A percentile compares a stretch with the other conserved stretches of the same genome.
phyloP scores from a whole-genome alignment of 2,888 invertebrate genomes.

The Dendrolimus pini region DNA sequence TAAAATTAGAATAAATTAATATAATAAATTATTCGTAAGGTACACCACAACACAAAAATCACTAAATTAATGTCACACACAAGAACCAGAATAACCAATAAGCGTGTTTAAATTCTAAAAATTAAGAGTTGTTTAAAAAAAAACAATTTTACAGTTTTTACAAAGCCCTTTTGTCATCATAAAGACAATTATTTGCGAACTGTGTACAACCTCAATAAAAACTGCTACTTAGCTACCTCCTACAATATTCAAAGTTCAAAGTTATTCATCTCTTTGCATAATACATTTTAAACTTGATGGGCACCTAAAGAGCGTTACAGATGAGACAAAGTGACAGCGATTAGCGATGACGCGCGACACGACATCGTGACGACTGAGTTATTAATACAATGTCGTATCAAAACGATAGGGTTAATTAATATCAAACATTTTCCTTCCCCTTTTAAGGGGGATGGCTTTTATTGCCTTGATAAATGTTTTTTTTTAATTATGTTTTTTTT shows the following conservation, averaged over 20 bases:
- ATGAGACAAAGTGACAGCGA: slow-evolving; percentile 47
- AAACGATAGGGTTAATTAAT: slow-evolving; percentile 56
- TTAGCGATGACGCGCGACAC: slow-evolving; percentile 55
- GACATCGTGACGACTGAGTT: slow-evolving; percentile 38
- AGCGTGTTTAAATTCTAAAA: too few species aligned
- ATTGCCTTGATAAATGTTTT: slow-evolving; percentile 4
- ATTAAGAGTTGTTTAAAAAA: too few species aligned
- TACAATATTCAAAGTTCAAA: neutral
- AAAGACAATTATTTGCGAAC: too few species aligned
- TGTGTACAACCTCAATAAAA: too few species aligned
- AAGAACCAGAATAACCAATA: too few species aligned
- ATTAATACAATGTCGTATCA: slow-evolving; percentile 47
- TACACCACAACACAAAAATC: too few species aligned
- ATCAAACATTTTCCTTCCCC: slow-evolving; percentile 49
- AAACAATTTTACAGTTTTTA: too few species aligned
- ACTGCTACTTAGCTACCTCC: too few species aligned
- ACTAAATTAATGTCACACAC: too few species aligned
- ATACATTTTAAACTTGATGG: neutral
- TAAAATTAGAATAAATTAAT: too few species aligned
- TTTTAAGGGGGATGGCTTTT: slow-evolving; percentile 14
- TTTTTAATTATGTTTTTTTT: neutral
- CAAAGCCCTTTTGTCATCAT: too few species aligned
- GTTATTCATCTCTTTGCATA: neutral
- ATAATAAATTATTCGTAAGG: too few species aligned
- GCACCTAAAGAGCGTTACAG: neutral